phyloP scores from a whole-genome alignment of 2,113 vertebrate species.

The Epinephelus fuscoguttatus region DNA sequence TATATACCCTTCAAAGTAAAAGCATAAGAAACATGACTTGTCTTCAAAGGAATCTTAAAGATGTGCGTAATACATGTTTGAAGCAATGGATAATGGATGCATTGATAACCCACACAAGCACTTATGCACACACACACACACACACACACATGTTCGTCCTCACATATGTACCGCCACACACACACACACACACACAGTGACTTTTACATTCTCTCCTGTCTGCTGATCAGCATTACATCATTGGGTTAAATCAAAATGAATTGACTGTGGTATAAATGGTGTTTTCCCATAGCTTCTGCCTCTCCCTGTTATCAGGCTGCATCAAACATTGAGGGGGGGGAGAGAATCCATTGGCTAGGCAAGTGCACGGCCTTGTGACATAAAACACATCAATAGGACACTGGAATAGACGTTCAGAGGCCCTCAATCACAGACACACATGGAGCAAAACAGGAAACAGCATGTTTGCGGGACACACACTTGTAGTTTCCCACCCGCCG shows the following conservation, averaged over 20 bases:
- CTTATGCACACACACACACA: conserved; percentile 38
- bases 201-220: conserved; percentile 93
- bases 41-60: conserved; percentile 92
- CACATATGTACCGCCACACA: conserved; percentile 45
- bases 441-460: conserved; percentile 55
- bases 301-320: conserved; percentile 87
- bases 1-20: conserved; percentile 93
- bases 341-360: conserved; percentile 87
- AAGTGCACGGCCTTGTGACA: conserved; percentile 85
- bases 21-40: conserved; percentile 89
- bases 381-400: conserved; percentile 89
- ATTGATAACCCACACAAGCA: conserved; percentile 83
- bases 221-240: conserved; percentile 92
- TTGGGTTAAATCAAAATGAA: conserved; percentile 92
- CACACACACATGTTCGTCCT: conserved; percentile 79
- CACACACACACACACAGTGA: conserved; percentile 69
- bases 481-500: conserved; percentile 50
- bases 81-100: conserved; percentile 86
- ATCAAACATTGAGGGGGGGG: conserved; percentile 87
- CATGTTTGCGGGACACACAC: conserved; percentile 46
- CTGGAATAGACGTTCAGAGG: conserved; percentile 86
- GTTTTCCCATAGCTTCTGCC: conserved; percentile 91
- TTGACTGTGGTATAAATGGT: conserved; percentile 82
- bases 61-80: conserved; percentile 79
- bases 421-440: conserved; percentile 78